Evolutionary conservation across 2,888 invertebrate genomes (phyloP), one percentile per base, ranked within the genome.

Genomic region (Brachypterus glaber): DNA sequence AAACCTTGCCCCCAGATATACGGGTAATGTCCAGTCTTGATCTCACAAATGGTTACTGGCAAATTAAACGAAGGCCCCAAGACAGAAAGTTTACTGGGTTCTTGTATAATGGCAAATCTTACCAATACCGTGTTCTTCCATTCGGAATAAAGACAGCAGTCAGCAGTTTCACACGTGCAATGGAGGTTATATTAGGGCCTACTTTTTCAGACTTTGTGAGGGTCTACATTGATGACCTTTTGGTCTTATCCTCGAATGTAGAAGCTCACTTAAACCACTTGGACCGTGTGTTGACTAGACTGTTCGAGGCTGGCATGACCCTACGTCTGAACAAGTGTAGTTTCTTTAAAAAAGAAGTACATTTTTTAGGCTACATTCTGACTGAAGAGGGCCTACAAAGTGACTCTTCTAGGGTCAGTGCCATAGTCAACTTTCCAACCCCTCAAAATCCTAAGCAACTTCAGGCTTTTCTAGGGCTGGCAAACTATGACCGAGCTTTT

Each of bases 21-120:
- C 44, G 46, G 31, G 37, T 32, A 16, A 46, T 44, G 34, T 34
- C 46, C 1, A 39, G 42, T 2, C 25, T 50, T 0, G 52, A 56
- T 35, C 30, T 52, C 7, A 45, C 47, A 1, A 32, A 45, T 25
- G 50, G 52, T 2, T 54, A 52, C 34, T 52, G 52, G 51, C 52
- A 53, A 35, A 42, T 51, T 33, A 35, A 39, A 12, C 17, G 48
- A 1, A 35, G 42, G 4, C 17, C 37, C 30, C 38, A 45, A 2
- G 47, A 47, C 4, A 29, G 45, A n/a, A 35, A 45, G 18, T 52
- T 41, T 30, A 53, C 52, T 1, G 50, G 47, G 0, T 51, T 54
- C 40, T 24, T 51, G 18, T 40, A 44, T 4, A 40, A 45, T 2
- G 43, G 38, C 13, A 30, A 39, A 16, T 31, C 26, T 41, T 52